Evolutionary conservation across 1,140 invertebrate species (phyloP), one percentile per base, ranked within the genome.

Genomic region (Drosophila kohkoa): DNA sequence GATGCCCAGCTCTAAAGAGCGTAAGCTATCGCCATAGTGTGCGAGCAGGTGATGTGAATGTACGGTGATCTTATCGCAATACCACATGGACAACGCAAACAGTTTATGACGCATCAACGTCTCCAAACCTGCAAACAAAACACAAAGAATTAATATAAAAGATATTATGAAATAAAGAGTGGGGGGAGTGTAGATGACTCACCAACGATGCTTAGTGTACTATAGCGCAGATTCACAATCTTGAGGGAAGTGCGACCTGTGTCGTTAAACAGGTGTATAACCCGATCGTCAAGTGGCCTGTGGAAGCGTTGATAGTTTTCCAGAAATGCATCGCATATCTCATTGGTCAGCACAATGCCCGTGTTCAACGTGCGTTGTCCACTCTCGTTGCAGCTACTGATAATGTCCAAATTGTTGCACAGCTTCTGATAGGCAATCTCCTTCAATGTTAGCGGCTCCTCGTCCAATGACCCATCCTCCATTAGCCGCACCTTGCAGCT

Each of bases 231-330:
- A 79, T 94, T 94, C 3, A 98, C 94, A 48, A 94, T 93, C 79
- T 95, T 95, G 3, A 98, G 93, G 63, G 95, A 94, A 1, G 96
- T 97, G 8, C 93, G 93, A 0, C 92, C 83, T 6, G 93, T 93
- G 91, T 97, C 95, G 75, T 94, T 93, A 85, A 98, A 97, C 69
- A 97, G 93, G 71, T 95, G 94, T 3, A 96, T 94, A 77, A 97
- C 95, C 60, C 93, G 93, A 75, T 96, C 95, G 81, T 95, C 94
- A 5, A 95, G 87, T 10, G 94, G 93, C 2, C 91, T 75, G 5
- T 82, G 77, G 74, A 94, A 93, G 20, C 93, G 94, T 71, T 94
- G 94, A 96, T 95, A 92, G 96, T 96, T 75, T 94, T 94, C 5
- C 95, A 96, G 46, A 96, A 93, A 69, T 93, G 93, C 38, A 96